These are phyloP conservation scores for Sula dactylatra DNA, from an alignment of 2,113 vertebrate species.

Conservation along the genomic window DNA sequence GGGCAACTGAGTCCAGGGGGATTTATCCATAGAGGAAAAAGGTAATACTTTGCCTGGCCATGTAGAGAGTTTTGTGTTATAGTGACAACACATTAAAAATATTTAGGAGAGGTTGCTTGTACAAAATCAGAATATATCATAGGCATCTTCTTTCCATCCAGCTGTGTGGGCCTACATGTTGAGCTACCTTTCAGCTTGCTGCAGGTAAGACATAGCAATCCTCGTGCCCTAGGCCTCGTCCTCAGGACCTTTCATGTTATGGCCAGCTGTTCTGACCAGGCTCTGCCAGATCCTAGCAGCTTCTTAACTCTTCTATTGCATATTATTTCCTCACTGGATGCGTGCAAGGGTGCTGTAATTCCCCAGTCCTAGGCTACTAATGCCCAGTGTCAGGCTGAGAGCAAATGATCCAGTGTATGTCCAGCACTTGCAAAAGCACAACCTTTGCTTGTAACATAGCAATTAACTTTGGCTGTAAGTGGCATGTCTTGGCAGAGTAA, in stretches of 20 bases:
- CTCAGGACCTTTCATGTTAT: background rate
- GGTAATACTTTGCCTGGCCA: background rate
- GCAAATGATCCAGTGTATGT: background rate
- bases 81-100: background rate
- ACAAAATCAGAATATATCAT: background rate
- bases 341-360: background rate
- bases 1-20: background rate
- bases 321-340: background rate
- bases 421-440: background rate
- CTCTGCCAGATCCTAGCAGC: background rate
- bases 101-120: background rate
- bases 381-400: background rate
- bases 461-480: background rate
- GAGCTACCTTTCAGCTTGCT: background rate
- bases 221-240: background rate
- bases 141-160: background rate
- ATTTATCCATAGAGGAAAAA: background rate
- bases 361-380: background rate
- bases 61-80: background rate
- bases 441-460: background rate
- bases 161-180: background rate
- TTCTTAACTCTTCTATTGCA: background rate
- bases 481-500: slow-evolving; percentile 9
- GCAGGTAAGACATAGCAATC: background rate
- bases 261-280: background rate